Base-by-base conservation (phyloP, 1,140 invertebrate species). In the Bombus difficillimus region DNA sequence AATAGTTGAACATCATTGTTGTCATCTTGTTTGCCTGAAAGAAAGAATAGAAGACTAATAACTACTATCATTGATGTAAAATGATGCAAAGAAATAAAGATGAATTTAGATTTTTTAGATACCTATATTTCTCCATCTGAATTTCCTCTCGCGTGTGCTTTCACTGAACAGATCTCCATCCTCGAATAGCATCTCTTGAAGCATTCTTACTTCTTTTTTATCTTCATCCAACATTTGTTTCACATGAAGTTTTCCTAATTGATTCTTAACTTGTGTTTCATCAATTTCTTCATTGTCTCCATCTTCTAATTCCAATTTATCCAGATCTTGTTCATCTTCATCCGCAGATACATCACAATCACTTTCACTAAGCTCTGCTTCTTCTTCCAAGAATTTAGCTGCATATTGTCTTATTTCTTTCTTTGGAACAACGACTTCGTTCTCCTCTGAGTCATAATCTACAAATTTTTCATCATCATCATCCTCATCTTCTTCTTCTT, bases 291-390 rank as follows among this genome's bases (percentile, higher is more conserved):
- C 98, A n/a, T 96, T 95, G 88, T 98, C 98, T 5, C 96, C 97
- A 74, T 96, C 96, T 93, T 98, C 97, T 9, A 96, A 93, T 92
- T 98, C 97, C 90, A 98, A 95, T n/a, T 96, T 94, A 92, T 98
- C 97, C 73, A 97, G 93, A 25, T 95, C 97, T 66, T 95, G 96
- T 91, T 98, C 98, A 89, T 98, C 97, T 93, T 98, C 97, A 88
- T 98, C 97, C 0, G 96, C 97, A 39, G 97, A 97, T 3, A 81
- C 83, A 15, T 96, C 97, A 96, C 96, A 97, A 86, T 98, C 98
- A 64, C 97, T 97, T 91, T 98, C 98, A 15, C 98, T 98, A 25
- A 99, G 92, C 92, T 98, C 98, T 0, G 98, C 98, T 94, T 99
- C 98, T 64, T 97, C 96, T 81, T 99, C 98, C 41, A 98, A 95